These are phyloP conservation scores for Phymatocera aterrima DNA, from an alignment of 2,888 invertebrate genomes.

Conservation along the genomic window DNA sequence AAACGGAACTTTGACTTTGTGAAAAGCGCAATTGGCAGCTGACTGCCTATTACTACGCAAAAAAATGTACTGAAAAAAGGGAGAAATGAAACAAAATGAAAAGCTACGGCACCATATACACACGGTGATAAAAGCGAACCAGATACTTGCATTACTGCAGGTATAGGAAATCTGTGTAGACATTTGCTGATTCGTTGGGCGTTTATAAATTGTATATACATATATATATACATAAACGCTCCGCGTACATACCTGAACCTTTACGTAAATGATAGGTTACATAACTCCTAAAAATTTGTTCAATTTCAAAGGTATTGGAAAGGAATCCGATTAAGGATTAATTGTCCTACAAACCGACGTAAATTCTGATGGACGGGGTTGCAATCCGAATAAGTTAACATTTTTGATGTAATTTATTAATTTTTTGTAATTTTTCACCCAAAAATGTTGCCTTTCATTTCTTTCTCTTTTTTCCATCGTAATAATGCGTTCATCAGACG, in stretches of 20 bases:
- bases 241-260: not conserved
- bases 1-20: conserved; percentile 54
- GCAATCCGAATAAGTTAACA: no score
- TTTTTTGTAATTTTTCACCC: not conserved
- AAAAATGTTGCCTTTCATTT: not conserved
- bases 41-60: not conserved
- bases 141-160: not conserved
- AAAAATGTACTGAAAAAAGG: conserved; percentile 5
- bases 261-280: not conserved
- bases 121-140: not conserved
- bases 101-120: not conserved
- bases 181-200: not conserved
- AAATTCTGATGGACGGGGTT: not conserved
- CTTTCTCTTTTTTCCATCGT: no score
- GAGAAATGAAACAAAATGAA: not conserved
- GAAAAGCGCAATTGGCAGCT: conserved; percentile 66
- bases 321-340: not conserved
- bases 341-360: not conserved
- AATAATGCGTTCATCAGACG: not conserved
- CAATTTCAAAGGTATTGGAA: not conserved
- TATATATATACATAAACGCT: not conserved
- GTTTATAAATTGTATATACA: not conserved
- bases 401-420: not conserved
- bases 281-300: not conserved
- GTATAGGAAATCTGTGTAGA: not conserved